These are phyloP conservation scores for Sturnira hondurensis DNA, from an alignment of 2,113 vertebrate genomes.

Conservation along the genomic window DNA sequence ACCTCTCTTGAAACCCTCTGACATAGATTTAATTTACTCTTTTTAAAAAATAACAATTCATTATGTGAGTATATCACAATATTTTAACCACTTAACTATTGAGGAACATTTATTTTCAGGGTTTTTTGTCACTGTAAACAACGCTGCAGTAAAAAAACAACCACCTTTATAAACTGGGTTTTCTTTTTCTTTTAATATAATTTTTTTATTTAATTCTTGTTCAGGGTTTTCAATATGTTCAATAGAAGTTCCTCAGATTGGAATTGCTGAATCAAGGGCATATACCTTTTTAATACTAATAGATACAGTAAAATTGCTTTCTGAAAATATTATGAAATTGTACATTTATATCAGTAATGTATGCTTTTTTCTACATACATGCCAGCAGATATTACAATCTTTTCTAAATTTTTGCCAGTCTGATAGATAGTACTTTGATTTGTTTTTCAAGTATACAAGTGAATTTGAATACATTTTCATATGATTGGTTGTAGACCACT, in stretches of 20 bases:
- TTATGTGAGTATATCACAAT: background rate
- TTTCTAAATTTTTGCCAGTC: background rate
- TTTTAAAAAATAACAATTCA: background rate
- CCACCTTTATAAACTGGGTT: background rate
- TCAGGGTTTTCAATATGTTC: background rate
- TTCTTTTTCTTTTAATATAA: too few relatives aligned
- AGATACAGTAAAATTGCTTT: background rate
- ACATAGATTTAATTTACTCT: background rate
- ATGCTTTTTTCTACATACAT: background rate
- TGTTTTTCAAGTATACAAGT: background rate
- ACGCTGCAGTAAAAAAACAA: background rate
- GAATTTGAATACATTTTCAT: background rate
- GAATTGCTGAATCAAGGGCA: background rate
- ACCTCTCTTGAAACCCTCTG: background rate
- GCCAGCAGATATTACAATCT: background rate
- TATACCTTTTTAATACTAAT: background rate
- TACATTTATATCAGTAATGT: background rate
- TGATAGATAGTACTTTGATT: background rate
- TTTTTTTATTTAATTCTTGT: too few relatives aligned
- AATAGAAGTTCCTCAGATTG: background rate
- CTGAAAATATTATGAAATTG: background rate
- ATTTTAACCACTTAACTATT: background rate
- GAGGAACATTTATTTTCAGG: background rate
- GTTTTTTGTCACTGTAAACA: background rate
- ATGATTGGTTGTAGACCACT: background rate